These are phyloP conservation scores for Gallinago media DNA, from an alignment of 2,113 vertebrate genomes.

Conservation along the genomic window DNA sequence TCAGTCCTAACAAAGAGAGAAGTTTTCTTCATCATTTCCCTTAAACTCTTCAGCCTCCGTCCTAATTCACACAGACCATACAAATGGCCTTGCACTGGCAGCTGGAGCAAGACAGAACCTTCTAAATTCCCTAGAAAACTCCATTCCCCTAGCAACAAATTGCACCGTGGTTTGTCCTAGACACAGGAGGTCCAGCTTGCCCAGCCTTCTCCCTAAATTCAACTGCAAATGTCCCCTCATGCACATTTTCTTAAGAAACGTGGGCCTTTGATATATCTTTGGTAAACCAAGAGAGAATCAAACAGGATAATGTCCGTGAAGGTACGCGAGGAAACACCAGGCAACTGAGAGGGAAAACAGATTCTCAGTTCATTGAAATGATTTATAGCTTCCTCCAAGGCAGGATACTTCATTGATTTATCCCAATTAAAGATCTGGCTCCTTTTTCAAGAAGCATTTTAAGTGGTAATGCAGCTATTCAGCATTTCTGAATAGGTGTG, in stretches of 20 bases:
- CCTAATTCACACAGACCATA: fast-evolving
- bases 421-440: background rate
- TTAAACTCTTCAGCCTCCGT: background rate
- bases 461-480: background rate
- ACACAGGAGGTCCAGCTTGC: background rate
- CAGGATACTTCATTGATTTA: background rate
- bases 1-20: background rate
- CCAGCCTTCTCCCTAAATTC: background rate
- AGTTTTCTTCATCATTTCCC: background rate
- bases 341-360: background rate
- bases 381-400: background rate
- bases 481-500: background rate
- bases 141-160: background rate
- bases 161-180: background rate
- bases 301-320: background rate
- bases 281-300: background rate
- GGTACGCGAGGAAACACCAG: background rate
- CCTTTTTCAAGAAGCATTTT: background rate
- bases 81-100: background rate
- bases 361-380: background rate
- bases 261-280: background rate
- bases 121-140: background rate
- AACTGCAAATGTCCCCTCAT: background rate
- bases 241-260: background rate
- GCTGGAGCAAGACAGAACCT: background rate